Percentiles rank a stretch among this genome's conserved stretches.
phyloP scores from a whole-genome alignment of 2,797 vertebrate genomes.

The Sandelia bainsii region DNA sequence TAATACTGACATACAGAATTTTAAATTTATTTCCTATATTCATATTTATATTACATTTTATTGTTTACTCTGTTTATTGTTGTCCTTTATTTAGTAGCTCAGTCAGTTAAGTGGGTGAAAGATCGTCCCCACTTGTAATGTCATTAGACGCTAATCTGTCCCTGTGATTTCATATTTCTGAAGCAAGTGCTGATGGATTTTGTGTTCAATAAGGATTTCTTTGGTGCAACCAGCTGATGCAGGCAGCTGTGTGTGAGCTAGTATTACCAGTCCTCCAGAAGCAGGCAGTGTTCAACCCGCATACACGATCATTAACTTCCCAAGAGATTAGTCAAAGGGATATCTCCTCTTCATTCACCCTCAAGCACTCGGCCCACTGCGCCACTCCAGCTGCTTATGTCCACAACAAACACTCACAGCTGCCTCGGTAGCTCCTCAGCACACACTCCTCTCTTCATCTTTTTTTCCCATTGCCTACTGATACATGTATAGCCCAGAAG shows the following conservation, averaged over 20 bases:
- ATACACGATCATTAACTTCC: slow-evolving; percentile 69
- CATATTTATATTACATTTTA: too few relatives aligned
- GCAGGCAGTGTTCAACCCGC: slow-evolving; percentile 55
- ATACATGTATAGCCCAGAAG: background rate
- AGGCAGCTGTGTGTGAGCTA: slow-evolving; percentile 20
- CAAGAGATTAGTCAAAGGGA: slow-evolving; percentile 73
- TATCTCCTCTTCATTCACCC: slow-evolving; percentile 72
- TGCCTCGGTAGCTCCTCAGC: slow-evolving; percentile 1
- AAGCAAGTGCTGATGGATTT: slow-evolving; percentile 4
- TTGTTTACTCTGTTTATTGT: background rate
- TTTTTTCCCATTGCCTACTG: background rate
- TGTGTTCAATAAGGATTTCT: slow-evolving; percentile 8
- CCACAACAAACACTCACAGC: slow-evolving; percentile 49
- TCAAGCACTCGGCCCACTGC: slow-evolving; percentile 64
- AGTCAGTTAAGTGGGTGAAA: too few relatives aligned
- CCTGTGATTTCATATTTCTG: slow-evolving; percentile 9
- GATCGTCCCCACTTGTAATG: too few relatives aligned
- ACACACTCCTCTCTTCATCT: slow-evolving; percentile 17
- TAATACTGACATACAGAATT: too few relatives aligned
- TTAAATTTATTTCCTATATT: too few relatives aligned
- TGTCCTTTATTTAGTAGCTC: too few relatives aligned
- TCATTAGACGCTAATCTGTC: background rate
- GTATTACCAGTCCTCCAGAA: slow-evolving; percentile 52
- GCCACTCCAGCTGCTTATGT: slow-evolving; percentile 57
- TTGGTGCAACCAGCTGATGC: slow-evolving; percentile 18